Conservation (phyloP, 2,888 invertebrate species). For the Melipona bicolor region DNA sequence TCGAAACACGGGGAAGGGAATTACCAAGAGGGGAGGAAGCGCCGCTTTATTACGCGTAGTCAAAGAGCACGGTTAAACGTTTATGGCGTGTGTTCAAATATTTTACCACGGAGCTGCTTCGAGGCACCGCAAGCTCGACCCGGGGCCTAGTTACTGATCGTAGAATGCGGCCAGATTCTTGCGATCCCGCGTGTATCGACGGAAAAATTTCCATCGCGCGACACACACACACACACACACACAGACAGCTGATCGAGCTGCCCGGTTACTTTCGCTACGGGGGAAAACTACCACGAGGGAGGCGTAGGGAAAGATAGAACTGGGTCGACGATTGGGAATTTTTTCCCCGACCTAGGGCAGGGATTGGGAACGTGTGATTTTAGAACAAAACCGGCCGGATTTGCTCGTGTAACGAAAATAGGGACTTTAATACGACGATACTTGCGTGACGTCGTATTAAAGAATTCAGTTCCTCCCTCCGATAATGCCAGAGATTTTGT, state of each 20-base stretch:
- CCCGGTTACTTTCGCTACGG: conserved; percentile 9
- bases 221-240: neutral
- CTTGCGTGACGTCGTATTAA: neutral
- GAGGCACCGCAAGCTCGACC: conserved; percentile 31
- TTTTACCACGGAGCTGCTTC: conserved; percentile 65
- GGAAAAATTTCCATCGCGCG: conserved; percentile 35
- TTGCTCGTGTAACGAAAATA: neutral
- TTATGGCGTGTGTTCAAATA: conserved; percentile 76
- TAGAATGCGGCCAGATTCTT: conserved; percentile 22
- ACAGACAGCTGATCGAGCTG: neutral
- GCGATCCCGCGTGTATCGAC: neutral
- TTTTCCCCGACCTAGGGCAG: neutral
- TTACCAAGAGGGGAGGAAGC: conserved; percentile 72
- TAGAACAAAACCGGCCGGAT: neutral
- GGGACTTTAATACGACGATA: neutral
- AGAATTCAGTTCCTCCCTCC: neutral
- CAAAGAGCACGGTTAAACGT: conserved; percentile 69
- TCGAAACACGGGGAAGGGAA: conserved; percentile 58
- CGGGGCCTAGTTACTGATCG: conserved; percentile 44
- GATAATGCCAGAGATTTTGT: neutral
- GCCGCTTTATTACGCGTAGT: conserved; percentile 75
- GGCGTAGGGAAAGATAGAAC: neutral
- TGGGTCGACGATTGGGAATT: conserved; percentile 16
- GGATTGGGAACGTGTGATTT: neutral
- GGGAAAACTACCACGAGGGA: neutral